Base-by-base conservation (phyloP, 2,888 invertebrate genomes). In the Pachycephus smyrnensis region DNA sequence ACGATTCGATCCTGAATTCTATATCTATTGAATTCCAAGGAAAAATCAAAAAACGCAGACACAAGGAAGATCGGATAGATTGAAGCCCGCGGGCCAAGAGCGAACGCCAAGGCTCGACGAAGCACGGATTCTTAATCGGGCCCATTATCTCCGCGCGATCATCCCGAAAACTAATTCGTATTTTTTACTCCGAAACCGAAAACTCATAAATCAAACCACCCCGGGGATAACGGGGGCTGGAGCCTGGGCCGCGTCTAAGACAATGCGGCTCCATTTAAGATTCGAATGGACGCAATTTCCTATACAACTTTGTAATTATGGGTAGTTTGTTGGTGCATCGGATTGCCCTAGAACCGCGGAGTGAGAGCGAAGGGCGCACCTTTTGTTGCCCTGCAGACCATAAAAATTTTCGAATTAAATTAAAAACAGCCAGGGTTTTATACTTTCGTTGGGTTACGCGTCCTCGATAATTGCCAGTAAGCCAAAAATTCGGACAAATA, bases 251-350 rank as follows among this genome's bases (percentile, higher is more conserved):
- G 84, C 84, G 83, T 80, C 77, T 84, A 82, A 90, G 89, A 90
- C 90, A 90, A 90, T 90, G 88, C 86, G 85, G 87, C 86, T 87
- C 89, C 90, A 89, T 91, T 90, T 90, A 90, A 90, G 88, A 90
- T 91, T 89, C 90, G 90, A 90, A 91, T 91, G 90, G 87, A 90
- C 90, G 90, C 89, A 91, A 91, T 91, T 91, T 91, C 90, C 91
- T 90, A 91, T 90, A 87, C 91, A 89, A 90, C 90, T 91, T 90
- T 88, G 90, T 91, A 91, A 91, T 91, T 91, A 91, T 90, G 88
- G 91, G 91, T 88, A 90, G 91, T 91, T 91, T 89, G 88, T 88
- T 89, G 90, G 84, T 86, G 87, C 74, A 74, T 31, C 74, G 74
- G 37, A 74, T 33, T 74, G 74, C 74, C 74, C 74, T 36, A 71